Base-by-base conservation (phyloP, 2,888 invertebrate species). In the Cryptus viduatorius region DNA sequence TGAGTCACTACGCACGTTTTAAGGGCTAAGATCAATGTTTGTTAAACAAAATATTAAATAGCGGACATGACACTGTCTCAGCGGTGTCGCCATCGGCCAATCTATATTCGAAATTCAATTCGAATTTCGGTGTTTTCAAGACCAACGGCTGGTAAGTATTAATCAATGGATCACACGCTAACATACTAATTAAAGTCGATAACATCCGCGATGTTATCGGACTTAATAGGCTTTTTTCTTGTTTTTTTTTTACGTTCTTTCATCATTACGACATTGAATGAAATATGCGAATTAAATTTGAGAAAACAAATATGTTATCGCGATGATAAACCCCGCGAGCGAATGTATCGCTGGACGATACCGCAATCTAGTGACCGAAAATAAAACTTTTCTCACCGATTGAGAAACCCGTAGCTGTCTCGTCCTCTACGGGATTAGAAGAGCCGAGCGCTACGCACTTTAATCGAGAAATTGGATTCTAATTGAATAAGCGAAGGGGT, bases 361-460 rank as follows among this genome's bases (percentile, higher is more conserved):
- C 59, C 64, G 84, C 75, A 3, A 71, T 69, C 84, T 82, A 5
- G 78, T 7, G 79, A 48, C 24, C 3, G 59, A n/a, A 61, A 19
- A 3, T 16, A 14, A 48, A 79, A 82, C 72, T 68, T n/a, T 67
- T 48, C 5, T 10, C n/a, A n/a, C 37, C 48, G 8, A 56, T 46
- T 37, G 64, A 46, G 61, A 44, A 46, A 65, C 31, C 44, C 37
- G 37, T 37, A 8, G 48, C 10, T 48, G 24, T 10, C 61, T 31
- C 61, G 5, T 7, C n/a, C 16, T n/a, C 53, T 8, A 14, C 46
- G 10, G 31, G 61, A 31, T 14, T 31, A 37, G 37, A 37, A 37
- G 37, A 4, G 61, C 16, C n/a, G 12, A 16, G 37, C 5, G 44
- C n/a, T 59, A 24, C 72, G 44, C 44, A 72, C 56, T 72, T 56